A percentile compares a stretch with the other conserved stretches of the same genome.
phyloP scores from a whole-genome alignment of 2,797 vertebrate genomes.

The Siniperca scherzeri region DNA sequence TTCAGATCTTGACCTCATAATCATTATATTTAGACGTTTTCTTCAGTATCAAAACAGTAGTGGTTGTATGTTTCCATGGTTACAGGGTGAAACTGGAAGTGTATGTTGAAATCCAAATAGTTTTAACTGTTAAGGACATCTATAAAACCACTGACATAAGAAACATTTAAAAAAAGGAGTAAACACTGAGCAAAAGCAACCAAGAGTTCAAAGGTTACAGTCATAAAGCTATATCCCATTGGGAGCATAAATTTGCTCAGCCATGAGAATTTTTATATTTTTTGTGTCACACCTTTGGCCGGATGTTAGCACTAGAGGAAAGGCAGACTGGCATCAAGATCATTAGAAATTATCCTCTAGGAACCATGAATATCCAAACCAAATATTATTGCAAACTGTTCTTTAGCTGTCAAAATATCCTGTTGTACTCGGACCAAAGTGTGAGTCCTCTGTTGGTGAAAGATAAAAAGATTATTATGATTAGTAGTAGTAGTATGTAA shows the following conservation, averaged over 20 bases:
- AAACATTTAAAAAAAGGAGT: no score
- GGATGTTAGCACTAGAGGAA: background rate
- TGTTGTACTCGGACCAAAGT: background rate
- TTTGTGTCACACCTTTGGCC: background rate
- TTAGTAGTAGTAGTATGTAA: background rate
- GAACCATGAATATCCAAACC: background rate
- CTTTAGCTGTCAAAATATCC: background rate
- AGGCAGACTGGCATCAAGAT: background rate
- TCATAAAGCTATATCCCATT: no score
- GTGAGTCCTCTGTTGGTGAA: background rate
- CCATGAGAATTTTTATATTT: no score
- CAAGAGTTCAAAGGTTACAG: no score
- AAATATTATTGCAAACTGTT: background rate
- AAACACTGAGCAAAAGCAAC: no score
- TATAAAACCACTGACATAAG: no score
- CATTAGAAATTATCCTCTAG: background rate
- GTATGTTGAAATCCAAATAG: background rate
- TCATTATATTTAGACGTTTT: background rate
- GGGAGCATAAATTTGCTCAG: no score
- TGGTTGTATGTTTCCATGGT: background rate
- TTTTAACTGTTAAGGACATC: no score
- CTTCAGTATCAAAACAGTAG: background rate
- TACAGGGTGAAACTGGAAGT: background rate
- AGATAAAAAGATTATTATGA: conserved; percentile 1
- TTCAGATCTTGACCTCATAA: background rate